Conservation (phyloP, 2,113 vertebrate genomes). For the Heteronetta atricapilla region DNA sequence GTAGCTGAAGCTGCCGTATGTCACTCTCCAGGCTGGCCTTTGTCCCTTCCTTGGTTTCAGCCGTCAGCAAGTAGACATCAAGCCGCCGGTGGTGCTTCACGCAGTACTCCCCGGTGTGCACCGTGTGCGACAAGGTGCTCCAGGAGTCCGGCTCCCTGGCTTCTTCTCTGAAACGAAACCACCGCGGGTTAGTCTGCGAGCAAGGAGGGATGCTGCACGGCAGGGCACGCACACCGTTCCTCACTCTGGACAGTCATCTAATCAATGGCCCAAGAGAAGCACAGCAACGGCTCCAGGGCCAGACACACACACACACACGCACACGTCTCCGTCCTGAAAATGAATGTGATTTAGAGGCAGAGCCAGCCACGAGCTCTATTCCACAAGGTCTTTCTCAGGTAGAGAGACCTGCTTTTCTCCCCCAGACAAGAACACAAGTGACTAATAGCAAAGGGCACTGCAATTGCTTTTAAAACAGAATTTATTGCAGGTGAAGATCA, state of each 20-base stretch:
- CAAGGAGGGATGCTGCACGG: not conserved
- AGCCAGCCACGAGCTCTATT: not conserved
- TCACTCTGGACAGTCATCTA: constrained; percentile 30
- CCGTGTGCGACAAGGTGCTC: constrained; percentile 72
- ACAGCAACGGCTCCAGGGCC: not conserved
- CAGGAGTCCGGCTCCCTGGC: constrained; percentile 69
- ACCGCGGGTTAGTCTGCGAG: not conserved
- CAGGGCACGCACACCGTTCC: not conserved
- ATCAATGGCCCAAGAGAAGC: not conserved
- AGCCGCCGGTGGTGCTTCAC: constrained; percentile 83
- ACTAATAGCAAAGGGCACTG: not conserved
- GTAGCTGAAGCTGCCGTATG: constrained; percentile 77
- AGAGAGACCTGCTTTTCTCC: not conserved
- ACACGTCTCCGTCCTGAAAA: not conserved
- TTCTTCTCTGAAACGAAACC: constrained; percentile 74
- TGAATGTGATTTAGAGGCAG: not conserved
- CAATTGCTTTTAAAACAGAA: not conserved
- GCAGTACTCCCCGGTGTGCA: constrained; percentile 74
- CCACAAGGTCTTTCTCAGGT: not conserved
- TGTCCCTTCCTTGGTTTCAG: constrained; percentile 63
- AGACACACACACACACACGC: not conserved
- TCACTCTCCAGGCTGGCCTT: constrained; percentile 72
- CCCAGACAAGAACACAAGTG: not conserved
- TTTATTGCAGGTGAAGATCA: not conserved
- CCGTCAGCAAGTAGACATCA: constrained; percentile 86